Evolutionary conservation across 2,888 invertebrate species (phyloP), one percentile per base, ranked within the genome.

Genomic region (Phania funesta): DNA sequence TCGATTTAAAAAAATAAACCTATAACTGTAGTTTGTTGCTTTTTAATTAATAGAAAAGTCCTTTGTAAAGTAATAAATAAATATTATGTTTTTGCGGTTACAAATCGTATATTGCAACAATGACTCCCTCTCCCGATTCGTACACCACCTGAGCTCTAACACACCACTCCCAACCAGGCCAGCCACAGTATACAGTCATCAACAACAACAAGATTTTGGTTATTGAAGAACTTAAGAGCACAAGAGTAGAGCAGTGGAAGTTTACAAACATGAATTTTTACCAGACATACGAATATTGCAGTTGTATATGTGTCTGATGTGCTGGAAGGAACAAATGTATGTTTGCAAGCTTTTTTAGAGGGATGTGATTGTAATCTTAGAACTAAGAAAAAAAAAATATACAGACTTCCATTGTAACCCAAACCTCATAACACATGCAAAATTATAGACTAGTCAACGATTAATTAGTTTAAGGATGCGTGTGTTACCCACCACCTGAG

Each of bases 31-130:
- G 83, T 87, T 88, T 89, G 89, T 89, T 90, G 89, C 88, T 88
- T 90, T 90, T 89, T 89, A 89, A 90, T 89, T 90, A 90, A 89
- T 88, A 89, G 89, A 87, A 89, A 89, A 88, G 88, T 89, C 89
- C 87, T 89, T 89, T 89, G 88, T 89, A 86, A 87, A 88, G 88
- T 89, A 88, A 89, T 89, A 89, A 89, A 89, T 89, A 89, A 88
- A 88, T 88, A 89, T 88, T 88, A 88, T 88, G 88, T 84, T 88
- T 81, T 87, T 87, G 86, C 85, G 86, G 87, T 87, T 86, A 77
- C 77, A 78, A 75, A 83, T 68, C 4, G 29, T 44, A 70, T 74
- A 58, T 54, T 76, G 70, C 65, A 64, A 56, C 62, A 29, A 52
- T 52, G 35, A 48, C 11, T 38, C 65, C 48, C 38, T 22, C n/a